Evolutionary conservation across 2,113 vertebrate genomes (phyloP).

Genomic region (Myotis brandtii): DNA sequence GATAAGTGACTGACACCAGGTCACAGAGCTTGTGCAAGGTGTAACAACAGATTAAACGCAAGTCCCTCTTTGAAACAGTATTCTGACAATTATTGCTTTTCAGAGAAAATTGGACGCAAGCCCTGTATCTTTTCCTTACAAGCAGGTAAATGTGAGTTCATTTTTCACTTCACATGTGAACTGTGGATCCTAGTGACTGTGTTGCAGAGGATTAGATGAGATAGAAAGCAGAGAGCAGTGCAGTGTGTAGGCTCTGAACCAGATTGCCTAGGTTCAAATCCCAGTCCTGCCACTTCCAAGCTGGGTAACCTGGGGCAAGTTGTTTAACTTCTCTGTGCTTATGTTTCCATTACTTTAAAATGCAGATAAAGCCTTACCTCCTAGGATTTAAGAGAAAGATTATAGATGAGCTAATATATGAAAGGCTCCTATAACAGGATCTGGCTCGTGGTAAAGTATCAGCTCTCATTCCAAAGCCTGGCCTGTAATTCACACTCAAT

Average conservation of each 20-base stretch:
- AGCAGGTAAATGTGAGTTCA: not conserved
- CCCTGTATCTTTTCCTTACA: not conserved
- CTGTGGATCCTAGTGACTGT: not conserved
- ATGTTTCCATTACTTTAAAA: constrained; percentile 17
- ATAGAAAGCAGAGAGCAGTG: not conserved
- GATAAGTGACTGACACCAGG: not conserved
- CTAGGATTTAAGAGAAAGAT: not conserved
- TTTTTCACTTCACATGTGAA: not conserved
- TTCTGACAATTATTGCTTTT: not conserved
- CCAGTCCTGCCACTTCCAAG: not conserved
- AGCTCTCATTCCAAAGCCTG: not conserved
- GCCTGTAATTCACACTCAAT: not conserved
- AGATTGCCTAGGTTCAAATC: not conserved
- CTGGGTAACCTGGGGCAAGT: not conserved
- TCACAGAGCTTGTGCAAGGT: not conserved
- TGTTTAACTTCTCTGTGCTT: not conserved
- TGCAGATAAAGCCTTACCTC: not conserved
- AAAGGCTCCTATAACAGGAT: not conserved
- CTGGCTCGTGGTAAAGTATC: not conserved
- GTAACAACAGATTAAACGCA: not conserved
- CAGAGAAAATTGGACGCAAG: not conserved
- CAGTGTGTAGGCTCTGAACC: not conserved
- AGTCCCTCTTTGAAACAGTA: not conserved
- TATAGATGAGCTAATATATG: not conserved
- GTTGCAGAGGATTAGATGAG: not conserved